Evolutionary conservation across 1,140 invertebrate genomes (phyloP).

Genomic region (Drosophila ohnishii): DNA sequence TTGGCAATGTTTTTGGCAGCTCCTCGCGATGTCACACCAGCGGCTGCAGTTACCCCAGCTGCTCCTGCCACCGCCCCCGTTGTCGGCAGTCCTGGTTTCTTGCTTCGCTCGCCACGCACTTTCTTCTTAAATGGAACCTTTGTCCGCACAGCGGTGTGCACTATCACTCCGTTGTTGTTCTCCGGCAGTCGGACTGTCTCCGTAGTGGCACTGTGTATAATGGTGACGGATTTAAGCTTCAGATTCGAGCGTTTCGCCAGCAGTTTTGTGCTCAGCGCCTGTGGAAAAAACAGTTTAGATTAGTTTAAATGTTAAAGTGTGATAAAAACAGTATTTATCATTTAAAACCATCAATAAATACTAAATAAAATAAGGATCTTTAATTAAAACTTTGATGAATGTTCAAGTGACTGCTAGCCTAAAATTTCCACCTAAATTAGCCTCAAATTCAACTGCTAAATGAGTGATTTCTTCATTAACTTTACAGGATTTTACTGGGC

Average conservation of each 20-base stretch:
- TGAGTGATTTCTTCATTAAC: conserved; percentile 6
- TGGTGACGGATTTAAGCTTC: conserved; percentile 92
- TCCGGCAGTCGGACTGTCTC: conserved; percentile 91
- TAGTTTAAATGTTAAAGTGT: no score
- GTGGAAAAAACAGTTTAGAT: conserved; percentile 19
- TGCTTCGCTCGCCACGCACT: conserved; percentile 87
- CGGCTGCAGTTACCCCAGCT: not conserved
- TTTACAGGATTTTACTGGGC: conserved; percentile 36
- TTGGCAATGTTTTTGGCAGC: conserved; percentile 38
- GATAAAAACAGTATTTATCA: not conserved
- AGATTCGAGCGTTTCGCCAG: conserved; percentile 89
- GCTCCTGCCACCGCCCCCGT: conserved; percentile 13
- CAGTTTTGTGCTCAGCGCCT: conserved; percentile 91
- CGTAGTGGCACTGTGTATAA: conserved; percentile 93
- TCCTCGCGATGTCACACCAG: conserved; percentile 12
- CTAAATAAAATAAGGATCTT: not conserved
- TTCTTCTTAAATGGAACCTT: conserved; percentile 90
- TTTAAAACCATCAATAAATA: not conserved
- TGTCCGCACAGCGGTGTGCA: conserved; percentile 88
- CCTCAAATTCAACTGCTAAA: conserved; percentile 20
- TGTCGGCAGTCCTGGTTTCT: conserved; percentile 56
- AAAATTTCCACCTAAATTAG: conserved; percentile 29
- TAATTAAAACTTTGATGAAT: not conserved
- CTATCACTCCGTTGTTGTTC: conserved; percentile 88
- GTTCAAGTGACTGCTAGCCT: conserved; percentile 20